Base-by-base conservation (phyloP, 35 echinoderm and acorn worm species). In the Apostichopus californicus region DNA sequence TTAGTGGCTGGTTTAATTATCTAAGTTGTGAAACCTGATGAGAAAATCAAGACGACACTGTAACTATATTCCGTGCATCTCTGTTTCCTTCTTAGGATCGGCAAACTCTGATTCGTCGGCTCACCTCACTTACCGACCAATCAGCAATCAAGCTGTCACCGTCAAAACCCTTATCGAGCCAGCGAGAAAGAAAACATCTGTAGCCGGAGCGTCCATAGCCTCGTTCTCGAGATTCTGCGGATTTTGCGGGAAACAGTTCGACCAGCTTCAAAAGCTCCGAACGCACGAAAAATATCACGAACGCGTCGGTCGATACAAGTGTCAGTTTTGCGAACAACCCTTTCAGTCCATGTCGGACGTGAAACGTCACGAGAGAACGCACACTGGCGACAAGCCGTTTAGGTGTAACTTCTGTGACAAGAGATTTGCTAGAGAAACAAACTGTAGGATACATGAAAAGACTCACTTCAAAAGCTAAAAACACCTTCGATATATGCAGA, bases 351-450 rank as follows among this genome's bases (percentile, higher is more conserved):
- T 57, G 55, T 53, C 80, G n/a, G 80, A 82, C 80, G 55, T 57
- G 52, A 82, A 82, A 14, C 80, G 80, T 26, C 80, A 82, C 80
- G 80, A 82, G 80, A 82, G 80, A 82, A 82, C 55, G 55, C 80
- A 82, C 55, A 82, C 80, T 0, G 80, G 80, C 46, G 80, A 82
- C 46, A 53, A 57, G 8, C 80, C 80, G 9, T 82, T 82, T 24
- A 82, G 46, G 18, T 82, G 80, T 82, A 82, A 18, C 11, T 53
- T 82, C 80, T 82, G 80, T 26, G 80, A 57, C 14, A 53, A 57
- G 55, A 57, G 80, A 82, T 82, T 82, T 4, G 55, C 80, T 11
- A 15, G 55, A 24, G 46, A 55, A 82, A 57, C 80, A 34, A 53
- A 53, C 80, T 82, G 80, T 52, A 82, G 46, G 11, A 82, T 55